These are phyloP conservation scores for Helarctos malayanus DNA, from an alignment of 2,797 vertebrate species.

Conservation along the genomic window DNA sequence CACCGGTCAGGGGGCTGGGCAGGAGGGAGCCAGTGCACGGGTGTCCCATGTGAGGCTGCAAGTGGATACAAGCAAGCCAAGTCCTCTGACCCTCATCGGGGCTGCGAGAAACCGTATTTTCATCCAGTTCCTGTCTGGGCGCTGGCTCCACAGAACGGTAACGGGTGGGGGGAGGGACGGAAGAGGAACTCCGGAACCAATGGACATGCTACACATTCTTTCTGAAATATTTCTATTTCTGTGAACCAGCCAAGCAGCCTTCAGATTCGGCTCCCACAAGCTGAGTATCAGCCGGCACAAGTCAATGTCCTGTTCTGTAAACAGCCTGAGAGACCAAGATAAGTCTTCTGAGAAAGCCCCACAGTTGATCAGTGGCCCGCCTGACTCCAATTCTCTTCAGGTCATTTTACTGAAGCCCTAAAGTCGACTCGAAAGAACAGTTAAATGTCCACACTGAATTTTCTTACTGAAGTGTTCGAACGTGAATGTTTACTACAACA, in stretches of 20 bases:
- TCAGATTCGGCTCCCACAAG: not conserved
- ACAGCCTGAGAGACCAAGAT: not conserved
- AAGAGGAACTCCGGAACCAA: not conserved
- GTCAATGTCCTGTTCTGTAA: not conserved
- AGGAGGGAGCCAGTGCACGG: not conserved
- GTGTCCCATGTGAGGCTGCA: accelerated
- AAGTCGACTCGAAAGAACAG: not conserved
- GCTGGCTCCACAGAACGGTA: not conserved
- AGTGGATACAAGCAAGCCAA: not conserved
- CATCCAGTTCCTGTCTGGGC: not conserved
- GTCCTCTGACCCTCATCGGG: accelerated
- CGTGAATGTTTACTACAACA: not conserved
- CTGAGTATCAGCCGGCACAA: not conserved
- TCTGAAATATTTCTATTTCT: not conserved
- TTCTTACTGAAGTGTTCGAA: not conserved
- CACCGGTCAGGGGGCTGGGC: not conserved
- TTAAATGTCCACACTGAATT: no score
- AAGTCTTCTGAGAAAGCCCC: not conserved
- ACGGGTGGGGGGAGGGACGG: not conserved
- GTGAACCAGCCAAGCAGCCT: not conserved
- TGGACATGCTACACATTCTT: not conserved
- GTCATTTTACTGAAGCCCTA: not conserved
- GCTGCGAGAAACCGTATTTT: not conserved
- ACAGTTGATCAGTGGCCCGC: not conserved
- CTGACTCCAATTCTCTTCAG: no score